A percentile compares a stretch with the other conserved stretches of the same genome.
These are phyloP conservation scores for Heliconius nattereri DNA, from an alignment of 1,140 invertebrate species.

Conservation along the genomic window DNA sequence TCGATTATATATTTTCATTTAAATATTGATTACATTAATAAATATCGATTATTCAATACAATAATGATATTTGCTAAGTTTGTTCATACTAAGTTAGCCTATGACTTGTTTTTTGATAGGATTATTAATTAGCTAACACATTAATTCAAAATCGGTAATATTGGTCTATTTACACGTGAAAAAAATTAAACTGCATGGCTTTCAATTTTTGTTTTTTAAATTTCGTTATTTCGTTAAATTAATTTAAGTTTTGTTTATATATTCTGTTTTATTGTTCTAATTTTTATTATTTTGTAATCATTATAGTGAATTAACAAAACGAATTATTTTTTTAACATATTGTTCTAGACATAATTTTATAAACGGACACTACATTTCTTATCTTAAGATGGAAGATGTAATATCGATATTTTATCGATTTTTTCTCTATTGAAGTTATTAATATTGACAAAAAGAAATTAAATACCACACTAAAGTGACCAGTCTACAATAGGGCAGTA, in stretches of 20 bases:
- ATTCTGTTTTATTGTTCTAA: not conserved
- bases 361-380: not conserved
- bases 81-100: not conserved
- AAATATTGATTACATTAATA: slow-evolving; percentile 8
- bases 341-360: not conserved
- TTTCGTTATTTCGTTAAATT: not conserved
- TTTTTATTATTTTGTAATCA: not conserved
- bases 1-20: slow-evolving; percentile 3
- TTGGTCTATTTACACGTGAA: not conserved
- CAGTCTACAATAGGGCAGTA: not conserved
- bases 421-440: too few relatives aligned
- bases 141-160: not conserved
- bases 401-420: too few relatives aligned
- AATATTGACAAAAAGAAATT: too few relatives aligned
- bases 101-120: slow-evolving; percentile 10
- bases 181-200: not conserved
- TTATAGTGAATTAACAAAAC: not conserved
- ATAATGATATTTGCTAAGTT: slow-evolving; percentile 3
- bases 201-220: too few relatives aligned
- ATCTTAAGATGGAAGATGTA: too few relatives aligned
- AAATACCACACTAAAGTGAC: too few relatives aligned
- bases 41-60: slow-evolving; percentile 7
- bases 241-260: not conserved
- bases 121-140: not conserved
- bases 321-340: not conserved